Conservation (phyloP, 2,113 vertebrate genomes). For the Ameiurus melas region DNA sequence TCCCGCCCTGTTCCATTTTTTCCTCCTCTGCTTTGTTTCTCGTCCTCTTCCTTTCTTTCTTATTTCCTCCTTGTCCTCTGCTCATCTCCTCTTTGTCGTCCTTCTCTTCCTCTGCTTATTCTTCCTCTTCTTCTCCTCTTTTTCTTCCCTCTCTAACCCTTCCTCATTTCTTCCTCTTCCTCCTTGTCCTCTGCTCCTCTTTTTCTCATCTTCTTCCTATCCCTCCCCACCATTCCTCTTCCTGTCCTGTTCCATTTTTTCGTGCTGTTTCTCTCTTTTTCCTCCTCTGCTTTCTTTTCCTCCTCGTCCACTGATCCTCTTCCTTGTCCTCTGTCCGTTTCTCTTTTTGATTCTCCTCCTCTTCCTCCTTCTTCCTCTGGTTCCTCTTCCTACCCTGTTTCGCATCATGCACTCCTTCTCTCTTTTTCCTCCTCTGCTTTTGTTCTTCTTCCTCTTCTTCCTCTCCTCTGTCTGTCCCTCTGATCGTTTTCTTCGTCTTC, state of each 20-base stretch:
- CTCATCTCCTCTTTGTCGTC: too few relatives aligned
- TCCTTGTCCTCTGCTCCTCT: not conserved
- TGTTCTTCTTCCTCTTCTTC: not conserved
- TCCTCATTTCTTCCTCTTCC: not conserved
- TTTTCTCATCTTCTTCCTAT: not conserved
- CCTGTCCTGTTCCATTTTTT: not conserved
- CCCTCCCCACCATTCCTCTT: constrained; percentile 6
- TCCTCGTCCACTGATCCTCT: too few relatives aligned
- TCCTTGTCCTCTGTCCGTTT: too few relatives aligned
- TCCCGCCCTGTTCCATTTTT: too few relatives aligned
- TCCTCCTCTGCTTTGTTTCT: too few relatives aligned
- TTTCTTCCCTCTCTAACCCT: constrained; percentile 30
- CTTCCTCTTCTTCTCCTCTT: not conserved
- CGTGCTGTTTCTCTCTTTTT: too few relatives aligned
- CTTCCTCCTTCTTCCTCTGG: constrained; percentile 15
- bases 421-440: not conserved
- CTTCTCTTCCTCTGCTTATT: too few relatives aligned
- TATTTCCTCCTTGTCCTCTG: too few relatives aligned
- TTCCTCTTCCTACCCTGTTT: not conserved
- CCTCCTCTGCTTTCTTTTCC: too few relatives aligned
- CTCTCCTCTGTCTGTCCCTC: not conserved
- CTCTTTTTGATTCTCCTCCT: not conserved
- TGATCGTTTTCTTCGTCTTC: not conserved
- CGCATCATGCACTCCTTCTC: not conserved
- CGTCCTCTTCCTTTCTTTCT: too few relatives aligned